Conservation (phyloP, 2,888 invertebrate genomes). For the Sepiola atlantica region DNA sequence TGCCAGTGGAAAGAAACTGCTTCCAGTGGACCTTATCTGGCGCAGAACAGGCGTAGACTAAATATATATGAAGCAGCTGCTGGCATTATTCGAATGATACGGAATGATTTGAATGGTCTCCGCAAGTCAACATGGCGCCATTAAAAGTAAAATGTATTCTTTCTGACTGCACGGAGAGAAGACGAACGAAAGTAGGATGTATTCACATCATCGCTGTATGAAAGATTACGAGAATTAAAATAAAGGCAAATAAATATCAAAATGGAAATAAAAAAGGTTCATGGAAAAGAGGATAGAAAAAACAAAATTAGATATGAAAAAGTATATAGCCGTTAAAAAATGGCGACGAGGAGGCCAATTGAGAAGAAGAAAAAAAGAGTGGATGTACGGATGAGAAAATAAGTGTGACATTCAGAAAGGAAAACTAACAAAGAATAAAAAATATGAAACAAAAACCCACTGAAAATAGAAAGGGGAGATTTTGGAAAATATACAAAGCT, state of each 20-base stretch:
- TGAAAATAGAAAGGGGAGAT: too few relatives aligned
- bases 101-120: background rate
- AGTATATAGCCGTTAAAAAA: background rate
- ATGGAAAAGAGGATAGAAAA: background rate
- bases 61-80: background rate
- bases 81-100: background rate
- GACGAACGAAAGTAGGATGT: background rate
- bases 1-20: background rate
- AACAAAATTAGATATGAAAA: background rate
- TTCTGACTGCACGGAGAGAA: background rate
- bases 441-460: too few relatives aligned
- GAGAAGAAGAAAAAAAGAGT: background rate
- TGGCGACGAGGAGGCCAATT: background rate
- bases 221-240: background rate
- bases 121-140: background rate
- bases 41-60: background rate
- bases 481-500: too few relatives aligned
- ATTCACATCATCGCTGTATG: background rate
- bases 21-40: background rate
- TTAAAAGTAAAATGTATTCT: background rate
- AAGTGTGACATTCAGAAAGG: background rate
- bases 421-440: background rate
- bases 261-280: background rate
- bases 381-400: background rate
- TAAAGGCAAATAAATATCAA: background rate